These are phyloP conservation scores for Galago senegalensis DNA, from an alignment of 2,797 vertebrate species.

Conservation along the genomic window DNA sequence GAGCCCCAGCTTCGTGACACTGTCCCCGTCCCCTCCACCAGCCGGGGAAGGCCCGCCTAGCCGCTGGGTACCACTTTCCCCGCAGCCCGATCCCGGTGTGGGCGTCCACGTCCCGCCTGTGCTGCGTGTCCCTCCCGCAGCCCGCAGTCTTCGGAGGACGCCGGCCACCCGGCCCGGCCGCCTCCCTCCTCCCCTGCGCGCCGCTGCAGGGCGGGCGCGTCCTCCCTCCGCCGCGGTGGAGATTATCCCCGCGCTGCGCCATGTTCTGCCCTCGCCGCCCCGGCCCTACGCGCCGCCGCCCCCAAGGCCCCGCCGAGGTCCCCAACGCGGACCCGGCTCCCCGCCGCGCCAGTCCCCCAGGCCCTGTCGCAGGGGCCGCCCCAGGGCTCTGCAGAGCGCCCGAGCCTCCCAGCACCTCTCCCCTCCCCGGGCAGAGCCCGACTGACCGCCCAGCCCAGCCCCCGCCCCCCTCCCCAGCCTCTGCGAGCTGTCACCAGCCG, in stretches of 20 bases:
- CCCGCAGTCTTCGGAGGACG: slow-evolving; percentile 56
- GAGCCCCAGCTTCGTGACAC: neutral
- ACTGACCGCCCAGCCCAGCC: slow-evolving; percentile 61
- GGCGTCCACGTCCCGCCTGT: slow-evolving; percentile 76
- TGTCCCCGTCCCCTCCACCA: neutral
- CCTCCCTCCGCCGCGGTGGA: slow-evolving; percentile 52
- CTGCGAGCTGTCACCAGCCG: slow-evolving; percentile 68
- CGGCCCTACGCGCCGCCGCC: neutral
- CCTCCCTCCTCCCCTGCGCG: slow-evolving; percentile 57
- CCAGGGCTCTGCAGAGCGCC: neutral
- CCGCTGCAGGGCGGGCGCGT: slow-evolving; percentile 41
- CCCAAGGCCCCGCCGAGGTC: neutral
- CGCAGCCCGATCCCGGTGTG: neutral
- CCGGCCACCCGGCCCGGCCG: neutral
- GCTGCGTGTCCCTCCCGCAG: slow-evolving; percentile 75
- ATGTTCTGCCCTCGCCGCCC: slow-evolving; percentile 81
- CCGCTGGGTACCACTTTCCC: neutral
- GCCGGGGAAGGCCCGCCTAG: neutral
- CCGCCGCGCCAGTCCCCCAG: neutral
- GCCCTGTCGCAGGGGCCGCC: neutral
- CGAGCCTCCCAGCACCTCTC: slow-evolving; percentile 60
- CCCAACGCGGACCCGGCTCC: neutral
- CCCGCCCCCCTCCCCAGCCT: slow-evolving; percentile 17
- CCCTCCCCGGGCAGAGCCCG: slow-evolving; percentile 44
- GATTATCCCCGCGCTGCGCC: slow-evolving; percentile 84